phyloP scores from a whole-genome alignment of 2,888 invertebrate genomes.

The Acholoe squamosa region DNA sequence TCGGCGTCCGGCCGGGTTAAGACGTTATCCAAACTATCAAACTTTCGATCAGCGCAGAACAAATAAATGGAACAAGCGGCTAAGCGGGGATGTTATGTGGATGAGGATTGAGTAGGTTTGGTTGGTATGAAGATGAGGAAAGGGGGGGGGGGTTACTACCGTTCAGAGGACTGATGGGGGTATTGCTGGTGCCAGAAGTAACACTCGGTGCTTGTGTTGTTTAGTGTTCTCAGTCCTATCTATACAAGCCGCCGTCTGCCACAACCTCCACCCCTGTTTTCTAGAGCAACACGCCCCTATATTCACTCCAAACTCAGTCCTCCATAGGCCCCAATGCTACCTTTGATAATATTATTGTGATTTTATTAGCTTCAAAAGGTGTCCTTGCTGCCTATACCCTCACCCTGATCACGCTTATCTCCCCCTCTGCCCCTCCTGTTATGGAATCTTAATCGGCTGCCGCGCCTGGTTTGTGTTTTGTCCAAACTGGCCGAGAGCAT shows the following conservation, averaged over 20 bases:
- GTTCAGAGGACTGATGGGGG: not conserved
- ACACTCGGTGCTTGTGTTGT: slow-evolving; percentile 23
- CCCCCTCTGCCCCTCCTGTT: slow-evolving; percentile 2
- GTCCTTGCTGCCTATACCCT: slow-evolving; percentile 11
- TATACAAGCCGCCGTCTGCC: slow-evolving; percentile 38
- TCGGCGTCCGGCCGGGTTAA: not conserved
- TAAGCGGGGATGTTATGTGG: not conserved
- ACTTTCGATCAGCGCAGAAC: slow-evolving; percentile 32
- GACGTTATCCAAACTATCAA: slow-evolving; percentile 27
- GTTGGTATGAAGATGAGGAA: no score
- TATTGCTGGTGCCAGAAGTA: slow-evolving; percentile 21
- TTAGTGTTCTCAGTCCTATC: slow-evolving; percentile 2
- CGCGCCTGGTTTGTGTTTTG: slow-evolving; percentile 35
- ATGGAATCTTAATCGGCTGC: slow-evolving; percentile 14
- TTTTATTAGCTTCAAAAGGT: slow-evolving; percentile 58
- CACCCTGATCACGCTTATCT: slow-evolving; percentile 32
- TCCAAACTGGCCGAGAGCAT: slow-evolving; percentile 15
- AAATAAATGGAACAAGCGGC: slow-evolving; percentile 33
- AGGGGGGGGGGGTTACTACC: no score
- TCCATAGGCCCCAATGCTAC: slow-evolving; percentile 38
- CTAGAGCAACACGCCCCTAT: slow-evolving; percentile 44
- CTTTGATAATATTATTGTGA: slow-evolving; percentile 58
- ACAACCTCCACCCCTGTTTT: slow-evolving; percentile 18
- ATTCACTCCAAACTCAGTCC: slow-evolving; percentile 45
- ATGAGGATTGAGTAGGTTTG: no score